Conservation (phyloP, 2,113 vertebrate genomes). For the Geococcyx californianus region DNA sequence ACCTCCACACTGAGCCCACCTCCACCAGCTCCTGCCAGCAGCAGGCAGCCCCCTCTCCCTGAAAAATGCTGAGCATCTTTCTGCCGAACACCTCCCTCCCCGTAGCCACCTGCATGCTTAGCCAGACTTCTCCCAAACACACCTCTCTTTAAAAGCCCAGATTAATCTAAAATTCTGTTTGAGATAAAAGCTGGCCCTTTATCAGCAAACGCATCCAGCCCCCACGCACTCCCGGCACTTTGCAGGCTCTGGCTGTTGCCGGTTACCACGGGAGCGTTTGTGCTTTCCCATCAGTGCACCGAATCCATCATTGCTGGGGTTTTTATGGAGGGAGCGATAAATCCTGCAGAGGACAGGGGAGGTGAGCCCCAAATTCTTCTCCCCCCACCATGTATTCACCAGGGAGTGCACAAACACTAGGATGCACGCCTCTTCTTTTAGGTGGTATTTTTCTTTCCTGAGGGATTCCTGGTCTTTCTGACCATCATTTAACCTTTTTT, state of each 20-base stretch:
- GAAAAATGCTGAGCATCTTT: neutral
- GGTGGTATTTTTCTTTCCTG: neutral
- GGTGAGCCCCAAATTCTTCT: neutral
- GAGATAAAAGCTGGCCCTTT: neutral
- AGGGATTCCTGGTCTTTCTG: neutral
- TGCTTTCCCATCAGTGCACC: conserved; percentile 1
- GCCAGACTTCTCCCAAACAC: conserved; percentile 10
- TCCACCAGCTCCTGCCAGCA: neutral
- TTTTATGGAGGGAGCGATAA: neutral
- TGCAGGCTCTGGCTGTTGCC: neutral
- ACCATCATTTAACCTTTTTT: neutral
- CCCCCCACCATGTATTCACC: neutral
- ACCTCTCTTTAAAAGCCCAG: conserved; percentile 60
- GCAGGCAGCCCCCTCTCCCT: neutral
- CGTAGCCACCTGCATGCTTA: neutral
- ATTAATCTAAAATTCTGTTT: conserved; percentile 14
- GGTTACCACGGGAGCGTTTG: neutral
- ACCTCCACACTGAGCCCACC: neutral
- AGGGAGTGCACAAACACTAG: fast-evolving
- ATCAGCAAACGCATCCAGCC: conserved; percentile 39
- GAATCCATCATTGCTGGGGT: conserved; percentile 30
- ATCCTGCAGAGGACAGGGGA: neutral
- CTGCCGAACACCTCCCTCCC: neutral
- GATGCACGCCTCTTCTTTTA: neutral
- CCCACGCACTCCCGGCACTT: neutral